Evolutionary conservation across 2,797 vertebrate genomes (phyloP).

Genomic region (Acipenser transmontanus): DNA sequence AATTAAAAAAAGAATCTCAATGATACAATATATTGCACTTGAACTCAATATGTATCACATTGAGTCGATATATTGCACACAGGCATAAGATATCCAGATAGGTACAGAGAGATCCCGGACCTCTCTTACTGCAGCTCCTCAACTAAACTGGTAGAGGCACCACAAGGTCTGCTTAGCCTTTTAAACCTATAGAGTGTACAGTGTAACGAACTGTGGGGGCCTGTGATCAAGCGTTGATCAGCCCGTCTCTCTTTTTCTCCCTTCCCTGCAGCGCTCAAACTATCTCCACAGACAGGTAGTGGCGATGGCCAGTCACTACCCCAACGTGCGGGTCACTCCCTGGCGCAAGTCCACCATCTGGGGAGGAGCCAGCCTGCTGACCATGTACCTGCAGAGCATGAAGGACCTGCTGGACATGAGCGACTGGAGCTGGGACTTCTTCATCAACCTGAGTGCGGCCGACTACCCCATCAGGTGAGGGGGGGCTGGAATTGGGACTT

Average conservation of each 20-base stretch:
- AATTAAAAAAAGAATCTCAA: too few relatives aligned
- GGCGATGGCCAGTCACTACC: constrained; percentile 70
- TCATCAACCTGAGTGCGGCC: constrained; percentile 95
- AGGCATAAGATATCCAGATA: too few relatives aligned
- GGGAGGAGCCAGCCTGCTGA: constrained; percentile 92
- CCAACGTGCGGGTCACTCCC: constrained; percentile 83
- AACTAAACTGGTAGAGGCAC: too few relatives aligned
- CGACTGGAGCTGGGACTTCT: constrained; percentile 98
- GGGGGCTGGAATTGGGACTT: not conserved
- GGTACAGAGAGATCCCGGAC: too few relatives aligned
- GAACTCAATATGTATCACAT: too few relatives aligned
- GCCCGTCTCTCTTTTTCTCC: constrained; percentile 23
- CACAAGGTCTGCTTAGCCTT: too few relatives aligned
- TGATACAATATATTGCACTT: too few relatives aligned
- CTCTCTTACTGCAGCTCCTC: too few relatives aligned
- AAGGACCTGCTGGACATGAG: constrained; percentile 85
- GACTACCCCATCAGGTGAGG: constrained; percentile 95
- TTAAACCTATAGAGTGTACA: too few relatives aligned
- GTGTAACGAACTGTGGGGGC: too few relatives aligned
- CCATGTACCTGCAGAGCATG: constrained; percentile 95
- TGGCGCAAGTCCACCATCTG: constrained; percentile 99
- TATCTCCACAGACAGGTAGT: constrained; percentile 88
- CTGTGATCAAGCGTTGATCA: too few relatives aligned
- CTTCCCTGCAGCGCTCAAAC: constrained; percentile 76
- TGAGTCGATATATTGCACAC: too few relatives aligned